phyloP scores from a whole-genome alignment of 2,797 vertebrate species.

The Babyrousa celebensis region DNA sequence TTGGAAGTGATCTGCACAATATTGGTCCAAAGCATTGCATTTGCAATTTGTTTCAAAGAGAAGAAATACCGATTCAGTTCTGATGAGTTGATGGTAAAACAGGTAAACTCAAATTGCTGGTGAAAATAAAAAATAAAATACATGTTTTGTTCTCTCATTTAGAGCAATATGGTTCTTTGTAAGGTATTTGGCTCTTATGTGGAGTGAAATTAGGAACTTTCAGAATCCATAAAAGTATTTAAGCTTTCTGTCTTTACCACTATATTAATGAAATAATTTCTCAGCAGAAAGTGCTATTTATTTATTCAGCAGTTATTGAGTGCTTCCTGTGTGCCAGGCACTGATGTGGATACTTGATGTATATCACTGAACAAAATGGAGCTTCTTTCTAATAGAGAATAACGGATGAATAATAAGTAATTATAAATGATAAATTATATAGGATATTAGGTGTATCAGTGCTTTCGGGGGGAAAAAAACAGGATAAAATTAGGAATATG shows the following conservation, averaged over 20 bases:
- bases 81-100: background rate
- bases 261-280: slow-evolving; percentile 41
- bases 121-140: background rate
- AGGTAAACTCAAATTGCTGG: background rate
- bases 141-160: background rate
- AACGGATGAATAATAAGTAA: slow-evolving; percentile 11
- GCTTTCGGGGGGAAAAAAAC: background rate
- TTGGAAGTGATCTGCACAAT: background rate
- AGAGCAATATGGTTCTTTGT: background rate
- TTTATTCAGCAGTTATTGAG: background rate
- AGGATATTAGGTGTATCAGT: background rate
- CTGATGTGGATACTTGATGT: background rate
- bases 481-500: background rate
- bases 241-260: background rate
- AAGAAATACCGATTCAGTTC: slow-evolving; percentile 7
- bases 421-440: background rate
- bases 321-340: background rate
- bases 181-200: background rate
- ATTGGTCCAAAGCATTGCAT: background rate
- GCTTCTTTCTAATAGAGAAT: background rate
- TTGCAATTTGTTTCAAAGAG: slow-evolving; percentile 38
- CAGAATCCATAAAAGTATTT: slow-evolving; percentile 1
- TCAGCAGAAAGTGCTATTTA: background rate
- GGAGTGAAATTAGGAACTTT: background rate
- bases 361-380: background rate